These are phyloP conservation scores for Drosophila pegasa DNA, from an alignment of 2,888 invertebrate species.

Conservation along the genomic window DNA sequence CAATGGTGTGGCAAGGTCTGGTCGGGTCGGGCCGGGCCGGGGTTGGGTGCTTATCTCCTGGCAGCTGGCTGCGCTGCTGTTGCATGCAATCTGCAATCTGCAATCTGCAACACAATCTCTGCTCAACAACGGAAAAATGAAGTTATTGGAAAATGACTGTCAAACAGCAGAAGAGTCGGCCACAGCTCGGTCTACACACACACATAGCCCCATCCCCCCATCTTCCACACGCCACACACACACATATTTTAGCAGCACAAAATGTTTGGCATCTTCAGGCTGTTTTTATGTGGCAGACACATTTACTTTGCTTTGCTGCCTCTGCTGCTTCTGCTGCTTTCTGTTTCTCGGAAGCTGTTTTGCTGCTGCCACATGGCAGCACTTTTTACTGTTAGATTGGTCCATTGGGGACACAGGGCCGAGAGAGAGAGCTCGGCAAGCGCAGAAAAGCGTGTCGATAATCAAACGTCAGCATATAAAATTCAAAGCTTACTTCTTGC, in stretches of 20 bases:
- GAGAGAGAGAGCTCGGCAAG: constrained; percentile 19
- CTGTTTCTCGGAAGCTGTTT: constrained; percentile 37
- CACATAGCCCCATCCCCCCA: neutral
- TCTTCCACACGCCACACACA: constrained; percentile 10
- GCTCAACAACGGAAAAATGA: constrained; percentile 79
- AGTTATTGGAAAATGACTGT: constrained; percentile 79
- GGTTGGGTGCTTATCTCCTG: constrained; percentile 42
- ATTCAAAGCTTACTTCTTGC: constrained; percentile 64
- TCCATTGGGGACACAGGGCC: constrained; percentile 11
- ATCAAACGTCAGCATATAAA: constrained; percentile 78
- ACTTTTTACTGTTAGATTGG: constrained; percentile 32
- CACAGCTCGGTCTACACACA: constrained; percentile 8
- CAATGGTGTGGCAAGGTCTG: constrained; percentile 10
- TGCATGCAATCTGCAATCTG: constrained; percentile 72
- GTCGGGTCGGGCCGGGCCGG: constrained; percentile 2
- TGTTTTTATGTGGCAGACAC: constrained; percentile 53
- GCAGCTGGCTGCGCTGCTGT: constrained; percentile 54
- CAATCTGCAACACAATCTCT: constrained; percentile 80
- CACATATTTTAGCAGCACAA: constrained; percentile 58
- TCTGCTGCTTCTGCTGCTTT: neutral
- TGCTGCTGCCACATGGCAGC: constrained; percentile 39
- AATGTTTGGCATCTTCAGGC: constrained; percentile 76
- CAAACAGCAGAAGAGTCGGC: constrained; percentile 43
- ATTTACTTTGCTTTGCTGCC: constrained; percentile 34
- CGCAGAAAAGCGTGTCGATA: constrained; percentile 71